A percentile compares a stretch with the other conserved stretches of the same genome.
Evolutionary conservation across 1,140 invertebrate species (phyloP).

Genomic region (Oryzaephilus surinamensis): DNA sequence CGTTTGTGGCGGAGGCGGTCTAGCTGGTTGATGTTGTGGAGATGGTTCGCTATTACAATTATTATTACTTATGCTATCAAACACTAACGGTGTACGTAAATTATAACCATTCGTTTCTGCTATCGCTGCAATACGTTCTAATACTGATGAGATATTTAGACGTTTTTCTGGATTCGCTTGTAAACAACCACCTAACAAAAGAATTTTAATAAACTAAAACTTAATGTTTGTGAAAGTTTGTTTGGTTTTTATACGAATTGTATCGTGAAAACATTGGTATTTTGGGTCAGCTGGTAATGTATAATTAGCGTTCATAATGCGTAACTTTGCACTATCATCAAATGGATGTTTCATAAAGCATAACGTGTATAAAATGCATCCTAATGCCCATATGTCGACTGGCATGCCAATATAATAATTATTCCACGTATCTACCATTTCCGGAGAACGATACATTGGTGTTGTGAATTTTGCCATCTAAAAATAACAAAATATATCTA

Average conservation of each 20-base stretch:
- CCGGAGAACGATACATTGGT: slow-evolving; percentile 85
- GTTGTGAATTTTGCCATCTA: slow-evolving; percentile 65
- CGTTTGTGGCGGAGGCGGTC: slow-evolving; percentile 25
- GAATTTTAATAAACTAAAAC: background rate
- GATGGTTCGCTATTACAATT: slow-evolving; percentile 13
- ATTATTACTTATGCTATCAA: slow-evolving; percentile 31
- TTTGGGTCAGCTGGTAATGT: slow-evolving; percentile 70
- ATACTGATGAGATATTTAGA: slow-evolving; percentile 61
- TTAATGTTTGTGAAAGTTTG: no score
- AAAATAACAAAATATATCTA: slow-evolving; percentile 12
- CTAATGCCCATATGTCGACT: slow-evolving; percentile 93
- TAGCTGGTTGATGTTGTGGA: slow-evolving; percentile 28
- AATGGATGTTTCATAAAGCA: slow-evolving; percentile 95
- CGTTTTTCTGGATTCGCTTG: slow-evolving; percentile 70
- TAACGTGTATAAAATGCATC: slow-evolving; percentile 87
- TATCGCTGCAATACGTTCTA: slow-evolving; percentile 79
- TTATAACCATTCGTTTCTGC: slow-evolving; percentile 73
- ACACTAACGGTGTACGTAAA: slow-evolving; percentile 60
- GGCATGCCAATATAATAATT: slow-evolving; percentile 84
- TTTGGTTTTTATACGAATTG: slow-evolving; percentile 63
- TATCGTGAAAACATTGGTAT: slow-evolving; percentile 77
- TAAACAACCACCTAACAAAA: slow-evolving; percentile 60
- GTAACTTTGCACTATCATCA: slow-evolving; percentile 91
- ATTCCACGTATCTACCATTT: slow-evolving; percentile 97
- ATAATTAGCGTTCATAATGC: slow-evolving; percentile 95